Conservation (phyloP, 2,888 invertebrate species). For the Portevinia maculata region DNA sequence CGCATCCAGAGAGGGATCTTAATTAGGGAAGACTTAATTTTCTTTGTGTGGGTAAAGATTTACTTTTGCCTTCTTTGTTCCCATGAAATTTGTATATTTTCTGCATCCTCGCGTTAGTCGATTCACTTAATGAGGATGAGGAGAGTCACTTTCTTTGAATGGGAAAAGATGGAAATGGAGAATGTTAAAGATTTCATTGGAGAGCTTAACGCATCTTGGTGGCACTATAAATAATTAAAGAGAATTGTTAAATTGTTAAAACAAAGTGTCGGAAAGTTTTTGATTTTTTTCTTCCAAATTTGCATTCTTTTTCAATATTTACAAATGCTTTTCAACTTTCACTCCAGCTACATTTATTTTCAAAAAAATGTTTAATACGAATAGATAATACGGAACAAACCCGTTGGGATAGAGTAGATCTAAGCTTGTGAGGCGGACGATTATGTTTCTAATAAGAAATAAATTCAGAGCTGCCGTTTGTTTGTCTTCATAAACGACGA, state of each 20-base stretch:
- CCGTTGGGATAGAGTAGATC: too few species aligned
- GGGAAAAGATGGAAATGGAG: neutral
- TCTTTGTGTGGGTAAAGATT: slow-evolving; percentile 73
- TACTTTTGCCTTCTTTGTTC: slow-evolving; percentile 68
- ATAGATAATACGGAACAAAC: too few species aligned
- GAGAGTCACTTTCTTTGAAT: slow-evolving; percentile 17
- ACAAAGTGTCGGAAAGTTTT: neutral
- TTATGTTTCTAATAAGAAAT: too few species aligned
- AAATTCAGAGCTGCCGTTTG: too few species aligned
- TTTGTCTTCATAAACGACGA: too few species aligned
- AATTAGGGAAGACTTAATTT: slow-evolving; percentile 71
- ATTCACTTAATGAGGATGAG: slow-evolving; percentile 45
- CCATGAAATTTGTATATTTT: slow-evolving; percentile 64
- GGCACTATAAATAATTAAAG: neutral
- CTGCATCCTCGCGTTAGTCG: slow-evolving; percentile 38
- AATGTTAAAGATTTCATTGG: neutral
- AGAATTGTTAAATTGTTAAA: neutral
- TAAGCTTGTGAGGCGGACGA: too few species aligned
- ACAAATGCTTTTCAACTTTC: too few species aligned
- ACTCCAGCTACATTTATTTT: too few species aligned
- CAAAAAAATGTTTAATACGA: too few species aligned
- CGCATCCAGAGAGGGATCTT: slow-evolving; percentile 50
- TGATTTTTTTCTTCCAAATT: neutral
- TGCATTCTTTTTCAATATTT: too few species aligned
- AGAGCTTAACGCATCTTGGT: slow-evolving; percentile 6